Conservation (phyloP, 2,888 invertebrate genomes). For the Byasa hedistus region DNA sequence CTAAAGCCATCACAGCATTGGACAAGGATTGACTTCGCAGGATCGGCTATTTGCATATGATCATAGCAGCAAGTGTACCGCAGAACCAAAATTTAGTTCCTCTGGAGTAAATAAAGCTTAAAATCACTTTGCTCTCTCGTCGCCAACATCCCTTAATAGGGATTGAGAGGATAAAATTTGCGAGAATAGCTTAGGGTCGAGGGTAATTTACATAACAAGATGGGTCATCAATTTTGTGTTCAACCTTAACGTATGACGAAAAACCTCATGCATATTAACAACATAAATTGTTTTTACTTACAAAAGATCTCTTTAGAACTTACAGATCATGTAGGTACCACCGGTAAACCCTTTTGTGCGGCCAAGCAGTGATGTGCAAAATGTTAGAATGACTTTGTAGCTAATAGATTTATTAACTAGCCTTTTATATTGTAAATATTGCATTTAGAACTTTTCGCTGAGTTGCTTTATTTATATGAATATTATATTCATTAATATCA, state of each 20-base stretch:
- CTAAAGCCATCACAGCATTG: too few relatives aligned
- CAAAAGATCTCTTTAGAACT: background rate
- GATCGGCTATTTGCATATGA: too few relatives aligned
- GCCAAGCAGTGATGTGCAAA: too few relatives aligned
- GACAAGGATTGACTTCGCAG: too few relatives aligned
- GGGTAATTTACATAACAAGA: constrained; percentile 17
- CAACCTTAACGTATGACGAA: background rate
- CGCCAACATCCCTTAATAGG: constrained; percentile 6
- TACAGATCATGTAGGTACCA: background rate
- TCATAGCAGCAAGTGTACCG: too few relatives aligned
- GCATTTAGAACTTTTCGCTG: too few relatives aligned
- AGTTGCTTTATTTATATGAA: background rate
- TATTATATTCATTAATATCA: background rate
- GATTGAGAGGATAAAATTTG: constrained; percentile 8
- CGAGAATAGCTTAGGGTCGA: constrained; percentile 6
- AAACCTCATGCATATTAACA: background rate
- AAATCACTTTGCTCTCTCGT: background rate
- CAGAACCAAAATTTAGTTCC: background rate
- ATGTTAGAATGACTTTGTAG: too few relatives aligned
- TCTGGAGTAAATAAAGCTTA: background rate
- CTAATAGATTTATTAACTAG: too few relatives aligned
- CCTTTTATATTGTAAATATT: too few relatives aligned
- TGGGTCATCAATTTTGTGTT: constrained; percentile 5
- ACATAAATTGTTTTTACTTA: background rate
- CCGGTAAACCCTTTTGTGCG: too few relatives aligned